Base-by-base conservation (phyloP, 2,888 invertebrate species). In the Tricholauxania praeusta region DNA sequence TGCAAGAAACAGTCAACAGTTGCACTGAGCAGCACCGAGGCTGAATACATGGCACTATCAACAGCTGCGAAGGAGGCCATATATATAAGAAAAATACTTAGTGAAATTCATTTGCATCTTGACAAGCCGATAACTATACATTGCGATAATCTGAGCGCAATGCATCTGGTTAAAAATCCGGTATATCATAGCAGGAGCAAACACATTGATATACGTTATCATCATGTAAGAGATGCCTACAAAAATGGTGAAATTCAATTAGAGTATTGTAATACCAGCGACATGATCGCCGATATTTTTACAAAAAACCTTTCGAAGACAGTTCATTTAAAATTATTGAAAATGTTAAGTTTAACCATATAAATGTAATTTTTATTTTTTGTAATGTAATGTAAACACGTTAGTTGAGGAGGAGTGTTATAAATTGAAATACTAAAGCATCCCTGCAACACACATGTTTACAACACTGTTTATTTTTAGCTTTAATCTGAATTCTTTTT, bases 1-100 rank as follows among this genome's bases (percentile, higher is more conserved):
- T 74, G 73, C 0, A 76, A 74, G 48, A 78, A 79, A 47, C 76
- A 76, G 17, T 48, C 59, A n/a, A n/a, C n/a, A n/a, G n/a, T n/a
- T n/a, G 77, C 78, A 1, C 64, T 62, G 2, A 62, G 62, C n/a
- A n/a, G n/a, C n/a, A n/a, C n/a, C n/a, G n/a, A n/a, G n/a, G n/a
- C n/a, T n/a, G n/a, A n/a, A n/a, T n/a, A n/a, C n/a, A n/a, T n/a
- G n/a, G n/a, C n/a, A n/a, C n/a, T 76, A 28, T 74, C 71, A 19
- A 72, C 74, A 57, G 63, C 72, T 5, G 39, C 51, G 28, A 52
- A 65, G 28, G 65, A 65, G 28, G 65, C 65, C 8, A 19, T 73
- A 65, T 66, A 66, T n/a, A n/a, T n/a, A n/a, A n/a, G n/a, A 32
- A 66, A 28, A 22, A 2, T 66, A 15, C 10, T 52, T 10, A 3